Evolutionary conservation across 2,113 vertebrate genomes (phyloP), one percentile per base, ranked within the genome.

Genomic region (Macrotis lagotis): DNA sequence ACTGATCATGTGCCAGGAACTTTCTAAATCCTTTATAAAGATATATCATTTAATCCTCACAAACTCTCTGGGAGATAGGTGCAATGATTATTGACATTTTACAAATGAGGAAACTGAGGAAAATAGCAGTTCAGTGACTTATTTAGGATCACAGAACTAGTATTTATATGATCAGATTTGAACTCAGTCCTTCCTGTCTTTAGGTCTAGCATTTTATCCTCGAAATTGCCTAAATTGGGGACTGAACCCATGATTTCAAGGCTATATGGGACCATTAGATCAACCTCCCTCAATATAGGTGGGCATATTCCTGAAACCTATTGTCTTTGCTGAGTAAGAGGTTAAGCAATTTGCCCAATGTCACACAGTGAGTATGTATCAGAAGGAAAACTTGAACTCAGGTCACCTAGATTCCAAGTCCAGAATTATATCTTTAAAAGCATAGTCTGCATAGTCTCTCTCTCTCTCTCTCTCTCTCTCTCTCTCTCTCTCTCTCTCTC

Each of bases 251-350:
- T 74, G 31, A 19, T 74, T 74, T 74, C 14, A 19, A 19, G 37
- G 10, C 11, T 19, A 1, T 74, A 19, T 31, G n/a, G 3, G n/a
- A 19, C 2, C 1, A 12, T 4, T n/a, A 74, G 4, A 16, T n/a
- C 31, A n/a, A n/a, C 12, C 5, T 55, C 53, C 53, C n/a, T 4
- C 31, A 66, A 11, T 66, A 3, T 66, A n/a, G 31, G 59, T 66
- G 1, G 12, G 59, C 31, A 66, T 16, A n/a, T 37, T 66, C 11
- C 12, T 66, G 31, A 74, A n/a, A n/a, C 59, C 19, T n/a, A 19
- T 74, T 19, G 66, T 74, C 37, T n/a, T n/a, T n/a, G 14, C 12
- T 74, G 37, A 74, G 16, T 37, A n/a, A n/a, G 37, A 74, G 37
- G 37, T n/a, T n/a, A n/a, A 74, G 16, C 22, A 6, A 74, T 74